phyloP scores from a whole-genome alignment of 1,140 invertebrate species.

The Lordiphosa mommai region DNA sequence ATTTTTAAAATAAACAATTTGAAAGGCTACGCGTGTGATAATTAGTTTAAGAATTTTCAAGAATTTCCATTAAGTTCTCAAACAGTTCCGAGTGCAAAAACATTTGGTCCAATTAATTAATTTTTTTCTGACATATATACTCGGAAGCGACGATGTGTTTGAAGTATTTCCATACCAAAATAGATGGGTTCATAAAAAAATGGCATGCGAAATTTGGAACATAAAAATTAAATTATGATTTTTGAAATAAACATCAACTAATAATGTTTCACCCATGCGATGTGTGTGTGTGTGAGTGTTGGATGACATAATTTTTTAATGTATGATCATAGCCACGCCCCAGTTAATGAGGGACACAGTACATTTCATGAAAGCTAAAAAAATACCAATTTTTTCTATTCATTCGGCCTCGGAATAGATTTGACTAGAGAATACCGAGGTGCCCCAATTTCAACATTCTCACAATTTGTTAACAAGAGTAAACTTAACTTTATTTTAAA shows the following conservation, averaged over 20 bases:
- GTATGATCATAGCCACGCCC: not conserved
- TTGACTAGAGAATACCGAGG: no score
- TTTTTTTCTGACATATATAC: slow-evolving; percentile 40
- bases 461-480: no score
- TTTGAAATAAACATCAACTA: slow-evolving; percentile 29
- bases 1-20: slow-evolving; percentile 6
- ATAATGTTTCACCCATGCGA: slow-evolving; percentile 36
- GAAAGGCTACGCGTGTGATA: not conserved
- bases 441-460: no score
- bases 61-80: not conserved
- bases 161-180: slow-evolving; percentile 37
- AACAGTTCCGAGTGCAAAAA: slow-evolving; percentile 40
- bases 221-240: slow-evolving; percentile 71
- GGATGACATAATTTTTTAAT: slow-evolving; percentile 14
- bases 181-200: slow-evolving; percentile 62
- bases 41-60: slow-evolving; percentile 1
- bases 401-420: no score
- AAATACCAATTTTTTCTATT: no score
- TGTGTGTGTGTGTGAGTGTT: slow-evolving; percentile 30
- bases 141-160: slow-evolving; percentile 16
- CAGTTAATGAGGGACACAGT: not conserved
- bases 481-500: no score
- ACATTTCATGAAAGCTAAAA: not conserved
- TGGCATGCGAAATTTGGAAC: slow-evolving; percentile 45
- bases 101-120: slow-evolving; percentile 68